phyloP scores from a whole-genome alignment of 1,140 invertebrate species.

The Globodera rostochiensis region DNA sequence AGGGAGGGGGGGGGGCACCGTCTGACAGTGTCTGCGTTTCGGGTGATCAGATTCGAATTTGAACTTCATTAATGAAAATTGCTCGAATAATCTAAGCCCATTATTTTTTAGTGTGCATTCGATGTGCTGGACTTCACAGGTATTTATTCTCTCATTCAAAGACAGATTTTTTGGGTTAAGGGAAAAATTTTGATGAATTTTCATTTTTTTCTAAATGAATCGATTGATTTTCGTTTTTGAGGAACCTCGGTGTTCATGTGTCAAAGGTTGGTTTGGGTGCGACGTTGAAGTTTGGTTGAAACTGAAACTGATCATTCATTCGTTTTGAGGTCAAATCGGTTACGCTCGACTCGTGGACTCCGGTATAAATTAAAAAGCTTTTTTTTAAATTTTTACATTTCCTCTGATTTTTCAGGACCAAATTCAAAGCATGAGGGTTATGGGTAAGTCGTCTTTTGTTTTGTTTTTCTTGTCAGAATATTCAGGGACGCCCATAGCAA shows the following conservation, averaged over 20 bases:
- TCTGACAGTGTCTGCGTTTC: not conserved
- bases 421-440: slow-evolving; percentile 82
- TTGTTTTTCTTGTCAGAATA: not conserved
- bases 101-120: slow-evolving; percentile 77
- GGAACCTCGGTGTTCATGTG: slow-evolving; percentile 74
- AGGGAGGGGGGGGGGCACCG: not conserved
- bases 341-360: slow-evolving; percentile 87
- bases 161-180: too few species aligned
- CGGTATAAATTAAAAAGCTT: not conserved
- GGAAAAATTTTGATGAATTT: not conserved
- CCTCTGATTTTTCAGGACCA: slow-evolving; percentile 81
- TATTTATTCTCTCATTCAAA: not conserved
- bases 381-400: not conserved
- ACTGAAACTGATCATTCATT: not conserved
- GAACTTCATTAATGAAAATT: not conserved
- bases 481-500: too few species aligned
- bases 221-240: not conserved
- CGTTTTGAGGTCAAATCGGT: slow-evolving; percentile 82
- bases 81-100: not conserved
- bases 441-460: slow-evolving; percentile 67
- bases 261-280: slow-evolving; percentile 68
- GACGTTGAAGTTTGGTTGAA: not conserved
- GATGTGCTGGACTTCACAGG: slow-evolving; percentile 92
- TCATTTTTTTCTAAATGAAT: not conserved
- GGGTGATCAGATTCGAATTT: too few species aligned